Evolutionary conservation across 2,888 invertebrate species (phyloP).

Genomic region (Quadroppia sp.): DNA sequence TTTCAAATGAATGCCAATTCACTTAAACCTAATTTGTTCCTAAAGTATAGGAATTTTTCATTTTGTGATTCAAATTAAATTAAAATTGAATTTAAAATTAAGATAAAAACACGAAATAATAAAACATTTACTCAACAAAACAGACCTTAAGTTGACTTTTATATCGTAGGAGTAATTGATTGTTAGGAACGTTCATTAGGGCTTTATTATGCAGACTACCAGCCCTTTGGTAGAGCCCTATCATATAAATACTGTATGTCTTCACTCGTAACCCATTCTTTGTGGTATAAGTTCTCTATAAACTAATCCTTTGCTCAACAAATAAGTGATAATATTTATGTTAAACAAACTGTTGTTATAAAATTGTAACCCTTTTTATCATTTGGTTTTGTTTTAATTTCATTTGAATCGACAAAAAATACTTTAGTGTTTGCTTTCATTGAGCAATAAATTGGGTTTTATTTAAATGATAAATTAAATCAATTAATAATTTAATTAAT

Average conservation of each 20-base stretch:
- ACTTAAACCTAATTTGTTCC: slow-evolving; percentile 9
- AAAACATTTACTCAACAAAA: neutral
- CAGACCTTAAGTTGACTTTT: neutral
- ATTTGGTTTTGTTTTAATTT: too few relatives aligned
- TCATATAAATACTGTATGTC: neutral
- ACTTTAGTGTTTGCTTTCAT: too few relatives aligned
- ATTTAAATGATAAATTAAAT: too few relatives aligned
- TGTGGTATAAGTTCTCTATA: neutral
- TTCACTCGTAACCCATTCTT: neutral
- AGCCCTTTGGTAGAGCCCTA: neutral
- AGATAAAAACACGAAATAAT: neutral
- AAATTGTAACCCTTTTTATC: too few relatives aligned
- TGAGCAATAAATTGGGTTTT: too few relatives aligned
- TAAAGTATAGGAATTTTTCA: neutral
- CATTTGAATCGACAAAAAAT: too few relatives aligned
- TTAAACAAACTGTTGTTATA: too few relatives aligned
- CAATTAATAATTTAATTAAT: too few relatives aligned
- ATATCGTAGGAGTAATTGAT: slow-evolving; percentile 23
- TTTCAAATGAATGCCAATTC: neutral
- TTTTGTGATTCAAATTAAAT: slow-evolving; percentile 4
- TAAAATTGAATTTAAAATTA: neutral
- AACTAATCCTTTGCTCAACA: neutral
- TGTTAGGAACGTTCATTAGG: neutral
- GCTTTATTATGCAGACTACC: neutral
- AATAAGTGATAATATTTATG: neutral